Evolutionary conservation across 2,888 invertebrate genomes (phyloP).

Genomic region (Schizotus pectinicornis): DNA sequence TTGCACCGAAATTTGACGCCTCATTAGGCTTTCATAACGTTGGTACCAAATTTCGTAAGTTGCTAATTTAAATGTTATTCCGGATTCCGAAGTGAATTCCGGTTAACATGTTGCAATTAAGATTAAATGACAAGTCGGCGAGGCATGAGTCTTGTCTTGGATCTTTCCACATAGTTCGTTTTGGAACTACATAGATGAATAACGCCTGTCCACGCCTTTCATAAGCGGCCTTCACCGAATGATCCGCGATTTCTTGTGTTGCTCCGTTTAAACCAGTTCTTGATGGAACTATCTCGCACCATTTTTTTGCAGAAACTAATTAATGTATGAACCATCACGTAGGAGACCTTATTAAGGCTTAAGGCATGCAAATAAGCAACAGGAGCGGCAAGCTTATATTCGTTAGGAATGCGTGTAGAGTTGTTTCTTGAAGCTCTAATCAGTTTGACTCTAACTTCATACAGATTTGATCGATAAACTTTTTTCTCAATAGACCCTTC

Average conservation of each 20-base stretch:
- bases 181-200: conserved; percentile 31
- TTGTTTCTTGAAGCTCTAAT: background rate
- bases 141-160: conserved; percentile 16
- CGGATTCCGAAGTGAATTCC: conserved; percentile 17
- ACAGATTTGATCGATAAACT: too few species aligned
- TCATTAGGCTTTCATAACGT: too few species aligned
- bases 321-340: too few species aligned
- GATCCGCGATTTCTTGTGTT: conserved; percentile 27
- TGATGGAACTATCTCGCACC: too few species aligned
- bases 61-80: background rate
- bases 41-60: background rate
- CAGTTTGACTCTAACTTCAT: too few species aligned
- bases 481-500: too few species aligned
- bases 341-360: too few species aligned
- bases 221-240: conserved; percentile 38
- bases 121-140: conserved; percentile 4
- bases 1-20: too few species aligned
- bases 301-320: too few species aligned
- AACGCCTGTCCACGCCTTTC: conserved; percentile 40
- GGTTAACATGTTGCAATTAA: conserved; percentile 8
- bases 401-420: conserved; percentile 1
- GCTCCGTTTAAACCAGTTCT: too few species aligned
- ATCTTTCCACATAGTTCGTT: conserved; percentile 20
- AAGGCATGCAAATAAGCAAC: too few species aligned
- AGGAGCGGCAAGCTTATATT: too few species aligned